A percentile compares a stretch with the other conserved stretches of the same genome.
These are phyloP conservation scores for Zaprionus taronus DNA, from an alignment of 1,140 invertebrate species.

Conservation along the genomic window DNA sequence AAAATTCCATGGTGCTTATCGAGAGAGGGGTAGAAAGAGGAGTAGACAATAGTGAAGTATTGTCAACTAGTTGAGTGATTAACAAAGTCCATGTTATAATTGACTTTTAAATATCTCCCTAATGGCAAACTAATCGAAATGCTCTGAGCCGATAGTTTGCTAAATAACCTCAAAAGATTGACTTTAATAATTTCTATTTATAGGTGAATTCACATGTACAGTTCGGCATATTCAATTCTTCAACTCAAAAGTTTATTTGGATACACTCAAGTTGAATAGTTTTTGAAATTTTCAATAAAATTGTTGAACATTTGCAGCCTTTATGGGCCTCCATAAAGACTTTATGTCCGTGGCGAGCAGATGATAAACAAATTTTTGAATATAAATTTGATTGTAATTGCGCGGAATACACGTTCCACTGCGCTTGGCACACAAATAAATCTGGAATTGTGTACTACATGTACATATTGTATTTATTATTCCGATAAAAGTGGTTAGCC, in stretches of 20 bases:
- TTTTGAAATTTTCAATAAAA: constrained; percentile 6
- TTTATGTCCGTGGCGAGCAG: not conserved
- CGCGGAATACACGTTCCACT: not conserved
- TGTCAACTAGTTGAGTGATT: not conserved
- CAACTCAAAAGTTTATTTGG: not conserved
- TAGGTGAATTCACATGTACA: not conserved
- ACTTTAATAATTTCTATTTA: not conserved
- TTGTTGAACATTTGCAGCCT: not conserved
- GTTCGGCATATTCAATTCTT: not conserved
- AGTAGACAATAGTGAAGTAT: not conserved
- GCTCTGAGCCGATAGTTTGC: not conserved
- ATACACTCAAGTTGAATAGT: constrained; percentile 1
- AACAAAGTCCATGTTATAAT: not conserved
- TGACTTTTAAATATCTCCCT: not conserved
- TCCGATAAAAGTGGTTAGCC: constrained; percentile 5
- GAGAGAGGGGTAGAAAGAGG: not conserved
- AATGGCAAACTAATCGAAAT: not conserved
- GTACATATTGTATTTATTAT: constrained; percentile 6
- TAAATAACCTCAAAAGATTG: not conserved
- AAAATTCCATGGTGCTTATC: not conserved
- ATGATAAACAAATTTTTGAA: constrained; percentile 12
- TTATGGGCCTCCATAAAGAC: constrained; percentile 1
- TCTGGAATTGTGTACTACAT: not conserved
- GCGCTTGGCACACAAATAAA: not conserved
- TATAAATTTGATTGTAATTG: constrained; percentile 1